These are phyloP conservation scores for Leiothrix lutea DNA, from an alignment of 2,113 vertebrate species.

Conservation along the genomic window DNA sequence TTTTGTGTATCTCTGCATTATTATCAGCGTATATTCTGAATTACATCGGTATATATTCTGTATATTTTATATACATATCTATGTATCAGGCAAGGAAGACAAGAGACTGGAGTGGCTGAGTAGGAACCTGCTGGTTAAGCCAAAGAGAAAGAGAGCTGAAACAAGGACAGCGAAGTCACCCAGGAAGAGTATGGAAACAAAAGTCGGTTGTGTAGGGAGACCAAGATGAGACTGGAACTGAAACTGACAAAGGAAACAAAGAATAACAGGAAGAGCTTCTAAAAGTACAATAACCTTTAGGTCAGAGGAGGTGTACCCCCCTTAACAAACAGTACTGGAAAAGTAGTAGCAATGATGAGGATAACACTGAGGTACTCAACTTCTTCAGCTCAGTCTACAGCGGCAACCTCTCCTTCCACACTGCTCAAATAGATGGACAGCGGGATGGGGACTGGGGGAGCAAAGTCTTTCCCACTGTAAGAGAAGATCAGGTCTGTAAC, in stretches of 20 bases:
- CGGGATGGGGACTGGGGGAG: not conserved
- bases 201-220: not conserved
- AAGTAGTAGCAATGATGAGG: not conserved
- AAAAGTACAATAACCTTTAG: not conserved
- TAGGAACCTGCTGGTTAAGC: not conserved
- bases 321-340: not conserved
- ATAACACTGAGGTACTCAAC: not conserved
- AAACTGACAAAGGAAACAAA: not conserved
- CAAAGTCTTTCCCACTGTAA: not conserved
- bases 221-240: not conserved
- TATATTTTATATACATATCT: not conserved
- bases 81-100: not conserved
- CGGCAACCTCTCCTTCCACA: not conserved
- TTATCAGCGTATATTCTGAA: not conserved
- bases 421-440: not conserved
- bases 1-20: not conserved
- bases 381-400: not conserved
- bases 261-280: not conserved
- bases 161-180: not conserved
- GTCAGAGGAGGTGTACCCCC: not conserved
- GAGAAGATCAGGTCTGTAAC: not conserved
- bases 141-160: not conserved
- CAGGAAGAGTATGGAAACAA: not conserved
- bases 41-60: not conserved
- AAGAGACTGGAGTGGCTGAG: not conserved